Conservation (phyloP, 2,113 vertebrate species). For the Mirounga angustirostris region DNA sequence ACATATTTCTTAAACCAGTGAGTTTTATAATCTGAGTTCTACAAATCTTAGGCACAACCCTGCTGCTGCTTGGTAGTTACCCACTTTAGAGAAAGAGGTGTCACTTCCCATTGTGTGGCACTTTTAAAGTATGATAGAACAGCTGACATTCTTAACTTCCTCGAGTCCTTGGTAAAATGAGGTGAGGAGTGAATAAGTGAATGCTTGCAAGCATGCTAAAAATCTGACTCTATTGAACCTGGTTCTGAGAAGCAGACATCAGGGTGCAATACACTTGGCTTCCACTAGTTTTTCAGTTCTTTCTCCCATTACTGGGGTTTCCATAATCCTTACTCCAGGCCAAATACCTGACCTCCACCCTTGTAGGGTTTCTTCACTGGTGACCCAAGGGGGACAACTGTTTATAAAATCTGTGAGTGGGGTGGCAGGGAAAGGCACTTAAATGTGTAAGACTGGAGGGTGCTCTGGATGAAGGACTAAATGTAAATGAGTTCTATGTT, state of each 20-base stretch:
- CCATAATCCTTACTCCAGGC: background rate
- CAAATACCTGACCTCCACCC: background rate
- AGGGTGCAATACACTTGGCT: background rate
- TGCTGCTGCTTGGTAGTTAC: background rate
- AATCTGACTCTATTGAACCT: background rate
- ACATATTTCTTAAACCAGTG: slow-evolving; percentile 6
- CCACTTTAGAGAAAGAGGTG: background rate
- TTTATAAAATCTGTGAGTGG: background rate
- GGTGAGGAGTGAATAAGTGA: background rate
- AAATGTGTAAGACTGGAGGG: background rate
- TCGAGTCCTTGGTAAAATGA: slow-evolving; percentile 6
- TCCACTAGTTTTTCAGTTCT: background rate
- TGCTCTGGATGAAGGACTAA: background rate
- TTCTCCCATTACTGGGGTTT: background rate
- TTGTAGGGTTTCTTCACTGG: background rate
- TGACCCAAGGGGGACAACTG: slow-evolving; percentile 30
- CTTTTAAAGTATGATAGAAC: background rate
- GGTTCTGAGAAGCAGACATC: background rate
- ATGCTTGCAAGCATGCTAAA: background rate
- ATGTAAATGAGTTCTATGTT: background rate
- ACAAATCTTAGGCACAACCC: background rate
- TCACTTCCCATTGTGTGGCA: background rate
- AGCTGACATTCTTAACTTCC: background rate
- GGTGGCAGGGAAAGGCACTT: background rate
- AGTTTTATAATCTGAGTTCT: slow-evolving; percentile 14